A percentile compares a stretch with the other conserved stretches of the same genome.
phyloP scores from a whole-genome alignment of 1,140 invertebrate genomes.

The Euglossa dilemma region DNA sequence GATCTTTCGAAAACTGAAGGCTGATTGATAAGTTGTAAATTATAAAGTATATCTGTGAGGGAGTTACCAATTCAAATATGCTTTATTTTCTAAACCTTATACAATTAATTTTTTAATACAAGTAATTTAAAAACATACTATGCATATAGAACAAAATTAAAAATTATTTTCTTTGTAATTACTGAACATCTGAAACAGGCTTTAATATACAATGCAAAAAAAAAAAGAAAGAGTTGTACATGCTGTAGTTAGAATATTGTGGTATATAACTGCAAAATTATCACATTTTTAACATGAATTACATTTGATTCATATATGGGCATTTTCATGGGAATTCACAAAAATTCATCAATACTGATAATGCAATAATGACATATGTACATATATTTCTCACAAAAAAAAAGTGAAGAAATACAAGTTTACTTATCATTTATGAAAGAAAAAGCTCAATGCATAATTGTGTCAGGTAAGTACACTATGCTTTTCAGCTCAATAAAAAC shows the following conservation, averaged over 20 bases:
- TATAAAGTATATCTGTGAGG: conserved; percentile 1
- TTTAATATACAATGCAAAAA: conserved; percentile 31
- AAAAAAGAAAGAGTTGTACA: conserved; percentile 19
- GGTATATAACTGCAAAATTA: conserved; percentile 40
- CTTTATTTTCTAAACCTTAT: conserved; percentile 43
- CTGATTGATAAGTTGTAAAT: conserved; percentile 15
- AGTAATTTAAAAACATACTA: conserved; percentile 3
- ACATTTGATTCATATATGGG: conserved; percentile 32
- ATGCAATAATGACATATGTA: conserved; percentile 28
- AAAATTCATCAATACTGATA: conserved; percentile 17
- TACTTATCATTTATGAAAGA: conserved; percentile 30
- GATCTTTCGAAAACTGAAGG: neutral
- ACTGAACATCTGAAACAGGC: conserved; percentile 40
- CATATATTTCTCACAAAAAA: conserved; percentile 27
- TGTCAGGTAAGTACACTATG: conserved; percentile 54
- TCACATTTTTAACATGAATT: conserved; percentile 27
- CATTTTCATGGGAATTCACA: conserved; percentile 32
- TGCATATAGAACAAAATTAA: conserved; percentile 4
- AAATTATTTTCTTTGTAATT: conserved; percentile 18
- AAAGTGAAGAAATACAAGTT: conserved; percentile 12
- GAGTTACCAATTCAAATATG: conserved; percentile 22
- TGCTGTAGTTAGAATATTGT: conserved; percentile 47
- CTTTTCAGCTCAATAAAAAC: conserved; percentile 24
- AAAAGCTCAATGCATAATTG: conserved; percentile 43
- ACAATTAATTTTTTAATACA: conserved; percentile 40